These are phyloP conservation scores for Hystrix cristata DNA, from an alignment of 2,113 vertebrate genomes.

Conservation along the genomic window DNA sequence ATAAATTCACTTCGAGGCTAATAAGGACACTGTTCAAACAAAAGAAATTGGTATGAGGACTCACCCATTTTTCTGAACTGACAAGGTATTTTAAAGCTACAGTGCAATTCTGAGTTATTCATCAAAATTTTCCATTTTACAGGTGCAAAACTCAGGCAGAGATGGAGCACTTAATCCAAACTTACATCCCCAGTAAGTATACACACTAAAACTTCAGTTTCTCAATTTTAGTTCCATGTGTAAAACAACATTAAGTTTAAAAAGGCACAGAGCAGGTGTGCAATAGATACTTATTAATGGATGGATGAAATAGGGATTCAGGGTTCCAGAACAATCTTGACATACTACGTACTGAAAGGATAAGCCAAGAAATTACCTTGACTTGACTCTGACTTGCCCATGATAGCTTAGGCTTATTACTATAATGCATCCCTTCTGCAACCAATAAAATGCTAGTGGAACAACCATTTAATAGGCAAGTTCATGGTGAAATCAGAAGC, in stretches of 20 bases:
- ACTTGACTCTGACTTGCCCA: neutral
- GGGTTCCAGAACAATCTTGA: neutral
- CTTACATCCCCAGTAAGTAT: neutral
- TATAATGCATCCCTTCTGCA: neutral
- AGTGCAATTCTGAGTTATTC: neutral
- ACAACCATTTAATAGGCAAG: slow-evolving; percentile 51
- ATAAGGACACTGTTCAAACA: neutral
- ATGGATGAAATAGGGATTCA: neutral
- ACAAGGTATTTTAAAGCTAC: neutral
- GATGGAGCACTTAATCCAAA: neutral
- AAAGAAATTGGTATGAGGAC: neutral
- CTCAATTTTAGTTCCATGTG: neutral
- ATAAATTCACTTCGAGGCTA: neutral
- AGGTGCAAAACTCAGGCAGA: neutral
- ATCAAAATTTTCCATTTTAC: neutral
- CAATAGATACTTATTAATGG: slow-evolving; percentile 43
- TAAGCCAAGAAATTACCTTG: neutral
- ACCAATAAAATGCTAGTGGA: slow-evolving; percentile 13
- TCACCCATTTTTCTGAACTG: slow-evolving; percentile 3
- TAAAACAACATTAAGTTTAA: slow-evolving; percentile 46
- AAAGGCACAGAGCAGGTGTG: neutral
- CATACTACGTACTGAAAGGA: neutral
- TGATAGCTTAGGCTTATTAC: neutral
- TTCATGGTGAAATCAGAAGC: slow-evolving; percentile 40
- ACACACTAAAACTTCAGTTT: neutral